Base-by-base conservation (phyloP, 2,113 vertebrate species). In the Notothenia coriiceps region DNA sequence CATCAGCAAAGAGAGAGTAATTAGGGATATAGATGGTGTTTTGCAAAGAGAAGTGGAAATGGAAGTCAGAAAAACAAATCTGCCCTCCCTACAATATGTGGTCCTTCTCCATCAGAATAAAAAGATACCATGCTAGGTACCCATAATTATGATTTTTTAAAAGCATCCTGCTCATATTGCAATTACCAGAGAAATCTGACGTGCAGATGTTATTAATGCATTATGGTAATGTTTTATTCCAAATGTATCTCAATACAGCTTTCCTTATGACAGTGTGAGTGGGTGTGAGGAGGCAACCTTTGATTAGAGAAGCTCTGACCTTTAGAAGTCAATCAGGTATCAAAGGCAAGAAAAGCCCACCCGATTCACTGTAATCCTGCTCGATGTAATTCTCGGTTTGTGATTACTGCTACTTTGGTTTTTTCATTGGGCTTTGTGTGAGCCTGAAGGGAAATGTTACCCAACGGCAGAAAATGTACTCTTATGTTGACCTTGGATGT, bases 71-170 rank as follows among this genome's bases (percentile, higher is more conserved):
- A 74, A 77, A 54, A 77, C 62, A 79, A 79, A 65, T 55, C 51
- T 71, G 0, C 33, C 65, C 25, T 77, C 40, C 15, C 29, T 1
- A 59, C 5, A 40, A 54, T 50, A 56, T 15, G 1, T 59, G 40
- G 78, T 80, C 29, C 15, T 75, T 40, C 65, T 78, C 25, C 22
- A 56, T 59, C 69, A 88, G 72, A 80, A 84, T 70, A 72, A 77
- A 18, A 85, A 79, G 25, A 85, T 84, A 83, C 65, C 67, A 70
- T 84, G 79, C 82, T 86, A 91, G 11, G 22, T 61, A 22, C 9
- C 68, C 46, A 72, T 90, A 86, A 93, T 92, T 88, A 84, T 72
- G 56, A 86, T 90, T 72, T 89, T 84, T 84, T 91, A 8, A 88
- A 71, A 84, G 79, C 81, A 85, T 73, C 83, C 80, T 76, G 68